Evolutionary conservation across 2,797 vertebrate species (phyloP).

Genomic region (Serranus cabrilla): DNA sequence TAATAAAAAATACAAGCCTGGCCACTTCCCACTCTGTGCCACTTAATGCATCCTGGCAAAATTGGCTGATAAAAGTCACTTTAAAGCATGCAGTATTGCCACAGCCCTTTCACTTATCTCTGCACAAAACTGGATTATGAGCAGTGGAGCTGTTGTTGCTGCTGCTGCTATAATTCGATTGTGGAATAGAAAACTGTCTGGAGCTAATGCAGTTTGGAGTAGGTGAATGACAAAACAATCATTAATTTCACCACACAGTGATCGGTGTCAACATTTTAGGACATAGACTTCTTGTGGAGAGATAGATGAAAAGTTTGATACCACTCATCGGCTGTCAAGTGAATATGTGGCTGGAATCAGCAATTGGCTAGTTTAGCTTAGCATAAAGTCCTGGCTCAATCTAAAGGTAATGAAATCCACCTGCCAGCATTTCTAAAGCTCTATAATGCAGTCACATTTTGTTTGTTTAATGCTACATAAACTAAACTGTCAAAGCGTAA

Average conservation of each 20-base stretch:
- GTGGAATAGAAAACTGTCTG: not conserved
- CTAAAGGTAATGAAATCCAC: too few relatives aligned
- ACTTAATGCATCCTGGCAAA: constrained; percentile 36
- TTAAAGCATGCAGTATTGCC: constrained; percentile 23
- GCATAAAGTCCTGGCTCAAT: not conserved
- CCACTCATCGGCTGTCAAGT: not conserved
- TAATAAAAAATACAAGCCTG: constrained; percentile 27
- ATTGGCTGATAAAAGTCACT: constrained; percentile 38
- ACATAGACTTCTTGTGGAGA: not conserved
- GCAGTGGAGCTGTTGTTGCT: not conserved
- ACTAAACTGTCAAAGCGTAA: not conserved
- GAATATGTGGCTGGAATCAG: not conserved
- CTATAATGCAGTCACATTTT: too few relatives aligned
- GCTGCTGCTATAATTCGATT: not conserved
- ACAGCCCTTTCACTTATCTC: constrained; percentile 13
- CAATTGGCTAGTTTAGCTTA: constrained; percentile 3
- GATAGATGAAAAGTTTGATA: not conserved
- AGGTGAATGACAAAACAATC: constrained; percentile 20
- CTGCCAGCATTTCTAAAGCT: too few relatives aligned
- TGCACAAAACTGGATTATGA: constrained; percentile 25
- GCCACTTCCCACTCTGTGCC: constrained; percentile 25
- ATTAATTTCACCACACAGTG: not conserved
- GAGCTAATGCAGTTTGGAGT: constrained; percentile 27
- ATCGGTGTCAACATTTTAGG: not conserved
- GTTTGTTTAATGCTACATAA: not conserved